Evolutionary conservation across 2,888 invertebrate species (phyloP).

Genomic region (Cephus runcator): DNA sequence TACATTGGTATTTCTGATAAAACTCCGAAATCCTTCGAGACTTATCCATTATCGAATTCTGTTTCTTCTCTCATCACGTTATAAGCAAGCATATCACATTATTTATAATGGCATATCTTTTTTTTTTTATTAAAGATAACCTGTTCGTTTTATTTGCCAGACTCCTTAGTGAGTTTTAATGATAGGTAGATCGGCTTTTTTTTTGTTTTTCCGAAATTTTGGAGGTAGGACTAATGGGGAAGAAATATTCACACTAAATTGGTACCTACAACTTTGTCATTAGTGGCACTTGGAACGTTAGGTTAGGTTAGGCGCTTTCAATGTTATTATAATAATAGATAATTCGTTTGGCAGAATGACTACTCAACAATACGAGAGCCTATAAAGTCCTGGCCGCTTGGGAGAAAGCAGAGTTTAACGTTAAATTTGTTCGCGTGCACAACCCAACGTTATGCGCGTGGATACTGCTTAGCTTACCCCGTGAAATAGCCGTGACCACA

Average conservation of each 20-base stretch:
- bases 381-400: not conserved
- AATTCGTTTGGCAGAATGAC: not conserved
- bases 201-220: not conserved
- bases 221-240: not conserved
- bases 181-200: not conserved
- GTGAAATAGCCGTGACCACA: constrained; percentile 25
- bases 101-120: not conserved
- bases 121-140: not conserved
- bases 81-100: not conserved
- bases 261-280: not conserved
- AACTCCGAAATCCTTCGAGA: not conserved
- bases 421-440: constrained; percentile 31
- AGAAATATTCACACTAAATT: not conserved
- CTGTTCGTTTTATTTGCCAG: not conserved
- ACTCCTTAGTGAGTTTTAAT: not conserved
- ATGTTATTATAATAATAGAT: not conserved
- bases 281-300: not conserved
- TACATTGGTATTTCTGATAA: constrained; percentile 17
- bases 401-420: not conserved
- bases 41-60: constrained; percentile 12
- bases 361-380: not conserved
- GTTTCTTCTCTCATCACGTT: constrained; percentile 14
- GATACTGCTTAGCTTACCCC: constrained; percentile 31
- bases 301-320: not conserved
- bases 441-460: constrained; percentile 34